Percentiles rank a stretch among this genome's conserved stretches.
Conservation (phyloP, 2,888 invertebrate species). For the Leucoma salicis region DNA sequence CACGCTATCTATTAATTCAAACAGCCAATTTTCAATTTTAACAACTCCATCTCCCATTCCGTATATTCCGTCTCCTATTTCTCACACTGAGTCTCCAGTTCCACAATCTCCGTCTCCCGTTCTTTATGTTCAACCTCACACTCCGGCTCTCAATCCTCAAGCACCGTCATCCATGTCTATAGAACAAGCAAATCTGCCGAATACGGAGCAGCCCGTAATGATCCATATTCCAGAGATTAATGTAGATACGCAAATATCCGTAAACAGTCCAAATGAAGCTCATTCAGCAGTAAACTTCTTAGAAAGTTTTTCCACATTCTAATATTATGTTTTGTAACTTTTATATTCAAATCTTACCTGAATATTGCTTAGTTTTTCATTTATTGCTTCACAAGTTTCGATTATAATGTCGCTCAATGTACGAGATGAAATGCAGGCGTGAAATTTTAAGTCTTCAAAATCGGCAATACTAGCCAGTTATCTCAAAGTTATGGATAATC, state of each 20-base stretch:
- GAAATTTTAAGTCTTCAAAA: slow-evolving; percentile 4
- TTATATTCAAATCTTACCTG: not conserved
- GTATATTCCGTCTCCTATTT: no score
- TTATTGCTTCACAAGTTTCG: slow-evolving; percentile 3
- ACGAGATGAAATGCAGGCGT: not conserved
- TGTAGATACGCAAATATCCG: not conserved
- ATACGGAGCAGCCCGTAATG: not conserved
- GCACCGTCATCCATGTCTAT: not conserved
- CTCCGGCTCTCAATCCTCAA: not conserved
- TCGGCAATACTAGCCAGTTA: no score
- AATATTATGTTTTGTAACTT: not conserved
- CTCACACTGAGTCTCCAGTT: not conserved
- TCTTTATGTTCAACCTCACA: no score
- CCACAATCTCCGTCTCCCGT: not conserved
- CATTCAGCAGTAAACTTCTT: not conserved
- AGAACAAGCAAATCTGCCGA: not conserved
- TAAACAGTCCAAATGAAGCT: no score
- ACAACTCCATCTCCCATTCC: no score
- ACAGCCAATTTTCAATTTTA: not conserved
- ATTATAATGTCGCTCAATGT: slow-evolving; percentile 1
- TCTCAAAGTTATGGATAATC: no score
- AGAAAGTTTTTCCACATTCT: not conserved
- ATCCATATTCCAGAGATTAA: not conserved
- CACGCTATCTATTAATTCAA: no score
- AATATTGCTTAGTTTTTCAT: not conserved